phyloP scores from a whole-genome alignment of 2,797 vertebrate species.

The Micropoecilia bifurca region DNA sequence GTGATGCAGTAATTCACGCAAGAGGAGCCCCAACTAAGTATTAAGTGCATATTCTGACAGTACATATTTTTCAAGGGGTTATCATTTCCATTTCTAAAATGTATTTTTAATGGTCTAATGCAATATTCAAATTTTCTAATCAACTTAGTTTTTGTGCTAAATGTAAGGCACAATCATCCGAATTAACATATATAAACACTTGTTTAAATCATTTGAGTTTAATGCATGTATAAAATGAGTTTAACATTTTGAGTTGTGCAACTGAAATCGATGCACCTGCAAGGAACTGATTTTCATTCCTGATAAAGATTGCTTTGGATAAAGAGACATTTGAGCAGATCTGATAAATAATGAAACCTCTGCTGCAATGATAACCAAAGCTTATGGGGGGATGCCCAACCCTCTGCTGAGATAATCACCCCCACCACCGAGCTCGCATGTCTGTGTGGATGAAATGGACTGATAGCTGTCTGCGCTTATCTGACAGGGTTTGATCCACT shows the following conservation, averaged over 20 bases:
- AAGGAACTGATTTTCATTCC: constrained; percentile 24
- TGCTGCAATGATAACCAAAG: constrained; percentile 56
- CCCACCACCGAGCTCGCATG: constrained; percentile 41
- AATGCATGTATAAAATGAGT: neutral
- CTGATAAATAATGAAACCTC: constrained; percentile 66
- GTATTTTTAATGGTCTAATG: neutral
- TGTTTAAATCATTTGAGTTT: neutral
- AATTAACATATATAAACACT: neutral
- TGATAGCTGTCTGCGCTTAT: constrained; percentile 77
- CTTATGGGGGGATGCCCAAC: constrained; percentile 48
- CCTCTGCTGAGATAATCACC: constrained; percentile 69
- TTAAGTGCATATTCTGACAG: neutral
- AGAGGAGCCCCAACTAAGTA: neutral
- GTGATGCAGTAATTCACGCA: neutral
- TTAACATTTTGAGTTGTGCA: neutral
- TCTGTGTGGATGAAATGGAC: constrained; percentile 72
- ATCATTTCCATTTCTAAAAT: neutral
- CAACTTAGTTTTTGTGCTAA: neutral
- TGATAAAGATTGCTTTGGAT: constrained; percentile 46
- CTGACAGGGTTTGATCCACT: constrained; percentile 69
- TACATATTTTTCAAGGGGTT: neutral
- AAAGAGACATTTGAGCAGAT: constrained; percentile 67
- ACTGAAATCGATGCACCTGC: neutral
- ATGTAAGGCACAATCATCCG: neutral
- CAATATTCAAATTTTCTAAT: neutral